phyloP scores from a whole-genome alignment of 2,113 vertebrate genomes.

The Athene noctua region DNA sequence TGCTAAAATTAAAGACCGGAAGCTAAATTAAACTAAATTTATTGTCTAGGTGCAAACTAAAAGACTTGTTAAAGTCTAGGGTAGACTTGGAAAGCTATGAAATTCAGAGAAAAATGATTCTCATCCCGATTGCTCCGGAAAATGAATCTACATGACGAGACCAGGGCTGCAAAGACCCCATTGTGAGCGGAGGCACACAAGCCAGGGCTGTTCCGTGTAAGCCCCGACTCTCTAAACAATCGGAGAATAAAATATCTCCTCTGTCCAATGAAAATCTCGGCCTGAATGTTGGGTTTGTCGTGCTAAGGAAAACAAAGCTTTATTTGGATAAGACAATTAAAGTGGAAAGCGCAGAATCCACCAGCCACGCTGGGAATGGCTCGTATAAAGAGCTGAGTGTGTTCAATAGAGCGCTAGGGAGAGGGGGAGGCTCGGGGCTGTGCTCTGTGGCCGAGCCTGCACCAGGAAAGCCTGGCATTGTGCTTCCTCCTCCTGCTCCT shows the following conservation, averaged over 20 bases:
- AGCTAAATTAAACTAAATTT: constrained; percentile 84
- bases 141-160: not conserved
- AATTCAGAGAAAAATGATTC: constrained; percentile 17
- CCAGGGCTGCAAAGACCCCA: constrained; percentile 17
- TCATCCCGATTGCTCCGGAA: not conserved
- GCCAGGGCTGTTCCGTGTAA: constrained; percentile 28
- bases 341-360: constrained; percentile 45
- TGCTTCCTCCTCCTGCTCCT: constrained; percentile 10
- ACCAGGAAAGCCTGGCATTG: not conserved
- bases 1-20: constrained; percentile 86
- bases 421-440: constrained; percentile 24
- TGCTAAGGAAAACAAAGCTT: constrained; percentile 64
- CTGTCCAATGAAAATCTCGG: constrained; percentile 48
- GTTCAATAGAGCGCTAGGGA: constrained; percentile 28
- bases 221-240: constrained; percentile 47
- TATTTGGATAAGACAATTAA: constrained; percentile 68
- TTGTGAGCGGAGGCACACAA: constrained; percentile 20
- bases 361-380: constrained; percentile 53
- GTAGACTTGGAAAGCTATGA: constrained; percentile 45
- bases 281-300: constrained; percentile 63
- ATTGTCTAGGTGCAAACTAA: constrained; percentile 79
- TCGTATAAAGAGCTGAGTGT: constrained; percentile 31
- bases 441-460: not conserved
- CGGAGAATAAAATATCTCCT: constrained; percentile 54
- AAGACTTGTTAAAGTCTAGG: constrained; percentile 63